Base-by-base conservation (phyloP, 2,888 invertebrate genomes). In the Hydrotaea diabolus region DNA sequence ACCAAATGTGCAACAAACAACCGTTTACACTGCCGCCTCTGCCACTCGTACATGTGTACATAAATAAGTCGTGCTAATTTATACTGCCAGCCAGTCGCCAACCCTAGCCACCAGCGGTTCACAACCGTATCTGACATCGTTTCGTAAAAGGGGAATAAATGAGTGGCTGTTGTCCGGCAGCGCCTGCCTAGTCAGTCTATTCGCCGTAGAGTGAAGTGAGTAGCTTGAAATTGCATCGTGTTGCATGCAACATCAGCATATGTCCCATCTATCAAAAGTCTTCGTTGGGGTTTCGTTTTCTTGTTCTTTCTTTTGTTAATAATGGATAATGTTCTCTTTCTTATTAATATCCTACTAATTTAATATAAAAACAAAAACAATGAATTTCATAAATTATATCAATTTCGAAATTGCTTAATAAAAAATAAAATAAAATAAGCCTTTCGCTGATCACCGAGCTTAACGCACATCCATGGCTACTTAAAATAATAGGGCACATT, bases 51-150 rank as follows among this genome's bases (percentile, higher is more conserved):
- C n/a, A n/a, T n/a, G n/a, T n/a, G n/a, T n/a, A n/a, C n/a, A n/a
- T n/a, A n/a, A 46, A 49, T 17, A 71, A 31, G 26, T 46, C 46
- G 13, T 71, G 11, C 46, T 71, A 71, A 71, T 71, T 71, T 71
- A 71, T 49, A 13, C 59, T 43, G 9, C 46, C n/a, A n/a, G n/a
- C n/a, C n/a, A n/a, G n/a, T n/a, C n/a, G n/a, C n/a, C n/a, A n/a
- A n/a, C n/a, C n/a, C n/a, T n/a, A n/a, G n/a, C n/a, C n/a, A n/a
- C n/a, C n/a, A 55, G 66, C 49, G 55, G 76, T n/a, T 49, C 43
- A 43, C 9, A 43, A 43, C 9, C 43, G 43, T 15, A 43, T 43
- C 43, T 4, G 2, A 4, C 43, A 7, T 49, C n/a, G 49, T 49
- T 8, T 39, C 7, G 39, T 1, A 9, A 7, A 3, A 23, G 23